phyloP scores from a whole-genome alignment of 2,797 vertebrate genomes.

The Anomalospiza imberbis region DNA sequence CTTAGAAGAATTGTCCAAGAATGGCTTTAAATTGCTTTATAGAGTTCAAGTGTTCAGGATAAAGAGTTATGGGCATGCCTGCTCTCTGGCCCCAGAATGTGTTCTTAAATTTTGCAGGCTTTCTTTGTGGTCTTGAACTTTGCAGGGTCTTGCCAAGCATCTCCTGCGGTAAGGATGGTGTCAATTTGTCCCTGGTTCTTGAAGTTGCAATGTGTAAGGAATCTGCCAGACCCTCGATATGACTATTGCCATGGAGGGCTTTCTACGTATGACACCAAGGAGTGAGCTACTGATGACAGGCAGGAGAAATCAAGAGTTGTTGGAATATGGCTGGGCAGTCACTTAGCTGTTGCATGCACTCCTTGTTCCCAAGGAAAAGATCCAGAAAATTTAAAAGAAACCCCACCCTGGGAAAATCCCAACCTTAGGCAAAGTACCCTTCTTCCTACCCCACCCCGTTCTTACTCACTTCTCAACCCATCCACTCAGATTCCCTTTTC shows the following conservation, averaged over 20 bases:
- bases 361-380: neutral
- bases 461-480: neutral
- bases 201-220: neutral
- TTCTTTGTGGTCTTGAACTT: neutral
- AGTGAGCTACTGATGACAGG: neutral
- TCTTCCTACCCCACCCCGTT: neutral
- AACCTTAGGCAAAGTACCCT: neutral
- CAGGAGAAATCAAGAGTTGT: neutral
- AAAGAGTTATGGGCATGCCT: neutral
- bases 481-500: neutral
- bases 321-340: neutral
- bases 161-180: neutral
- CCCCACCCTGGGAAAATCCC: slow-evolving; percentile 2
- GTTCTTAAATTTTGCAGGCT: neutral
- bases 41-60: neutral
- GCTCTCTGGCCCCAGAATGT: neutral
- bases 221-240: neutral
- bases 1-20: neutral
- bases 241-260: neutral
- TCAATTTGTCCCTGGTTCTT: neutral
- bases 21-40: neutral
- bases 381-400: neutral
- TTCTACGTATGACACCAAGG: accelerated
- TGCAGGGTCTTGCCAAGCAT: neutral
- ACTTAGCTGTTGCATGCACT: neutral